Conservation (phyloP, 30 jellyfish, hydroid and myxozoan genomes). For the Euphysa ruthae region DNA sequence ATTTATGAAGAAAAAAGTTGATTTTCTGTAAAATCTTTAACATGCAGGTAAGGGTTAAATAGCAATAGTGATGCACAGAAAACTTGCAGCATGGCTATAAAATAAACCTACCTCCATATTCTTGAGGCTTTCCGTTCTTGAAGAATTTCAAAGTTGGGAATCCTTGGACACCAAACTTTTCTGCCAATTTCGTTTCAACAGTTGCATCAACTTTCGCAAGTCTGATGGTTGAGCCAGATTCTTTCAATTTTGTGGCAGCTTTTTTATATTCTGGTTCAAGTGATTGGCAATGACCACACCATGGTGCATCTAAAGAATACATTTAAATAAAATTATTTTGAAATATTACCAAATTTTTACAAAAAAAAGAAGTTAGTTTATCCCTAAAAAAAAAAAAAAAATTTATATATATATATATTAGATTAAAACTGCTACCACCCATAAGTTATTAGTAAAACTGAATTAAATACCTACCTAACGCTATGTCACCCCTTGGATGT, state of each 20-base stretch:
- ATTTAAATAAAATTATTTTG: neutral
- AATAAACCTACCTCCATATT: slow-evolving; percentile 78
- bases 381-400: neutral
- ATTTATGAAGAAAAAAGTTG: too few relatives aligned
- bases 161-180: slow-evolving; percentile 82
- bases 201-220: slow-evolving; percentile 97
- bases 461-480: too few relatives aligned
- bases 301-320: slow-evolving; percentile 84
- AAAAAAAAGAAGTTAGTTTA: neutral
- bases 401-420: neutral
- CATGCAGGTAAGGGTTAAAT: too few relatives aligned
- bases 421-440: neutral
- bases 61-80: too few relatives aligned
- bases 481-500: too few relatives aligned
- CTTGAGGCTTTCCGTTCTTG: slow-evolving; percentile 66
- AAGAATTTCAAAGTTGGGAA: slow-evolving; percentile 93
- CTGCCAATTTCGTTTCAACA: slow-evolving; percentile 80
- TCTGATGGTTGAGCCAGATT: slow-evolving; percentile 55
- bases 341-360: neutral
- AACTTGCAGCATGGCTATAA: too few relatives aligned
- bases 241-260: slow-evolving; percentile 81
- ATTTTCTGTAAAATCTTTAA: too few relatives aligned
- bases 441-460: too few relatives aligned
- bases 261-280: slow-evolving; percentile 95
- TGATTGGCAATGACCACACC: slow-evolving; percentile 99